Evolutionary conservation across 1,140 invertebrate genomes (phyloP).

Genomic region (Dryas iulia): DNA sequence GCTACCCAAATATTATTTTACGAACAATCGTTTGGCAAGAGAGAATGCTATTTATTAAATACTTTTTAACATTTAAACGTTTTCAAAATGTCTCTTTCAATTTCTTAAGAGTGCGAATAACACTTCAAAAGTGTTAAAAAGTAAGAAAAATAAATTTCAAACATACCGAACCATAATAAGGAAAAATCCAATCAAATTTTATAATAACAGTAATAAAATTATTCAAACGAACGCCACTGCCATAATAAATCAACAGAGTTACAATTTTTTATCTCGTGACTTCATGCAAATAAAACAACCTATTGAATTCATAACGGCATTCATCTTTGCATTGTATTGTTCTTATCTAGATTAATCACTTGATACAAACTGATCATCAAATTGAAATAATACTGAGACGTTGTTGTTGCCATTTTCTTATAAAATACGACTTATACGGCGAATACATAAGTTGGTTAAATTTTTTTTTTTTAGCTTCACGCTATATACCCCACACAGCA

Average conservation of each 20-base stretch:
- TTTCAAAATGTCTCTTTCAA: too few species aligned
- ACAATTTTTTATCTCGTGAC: not conserved
- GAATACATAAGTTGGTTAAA: not conserved
- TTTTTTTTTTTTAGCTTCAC: too few species aligned
- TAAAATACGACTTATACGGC: too few species aligned
- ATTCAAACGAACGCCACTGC: not conserved
- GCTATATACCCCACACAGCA: too few species aligned
- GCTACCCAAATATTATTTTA: too few species aligned
- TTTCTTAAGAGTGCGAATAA: too few species aligned
- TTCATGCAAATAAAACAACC: not conserved
- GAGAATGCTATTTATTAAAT: too few species aligned
- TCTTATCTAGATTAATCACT: constrained; percentile 5
- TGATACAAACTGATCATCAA: not conserved
- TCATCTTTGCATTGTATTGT: constrained; percentile 5
- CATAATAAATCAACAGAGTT: not conserved
- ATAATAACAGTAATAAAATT: not conserved
- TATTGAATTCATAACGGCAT: not conserved
- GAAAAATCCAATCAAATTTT: not conserved
- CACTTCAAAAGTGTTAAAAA: too few species aligned
- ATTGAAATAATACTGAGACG: not conserved
- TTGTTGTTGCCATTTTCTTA: not conserved
- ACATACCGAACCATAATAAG: not conserved
- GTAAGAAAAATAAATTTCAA: too few species aligned
- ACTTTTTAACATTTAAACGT: too few species aligned
- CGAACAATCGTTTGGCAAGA: too few species aligned